Conservation (phyloP, 2,797 vertebrate genomes). For the Pristis pectinata region DNA sequence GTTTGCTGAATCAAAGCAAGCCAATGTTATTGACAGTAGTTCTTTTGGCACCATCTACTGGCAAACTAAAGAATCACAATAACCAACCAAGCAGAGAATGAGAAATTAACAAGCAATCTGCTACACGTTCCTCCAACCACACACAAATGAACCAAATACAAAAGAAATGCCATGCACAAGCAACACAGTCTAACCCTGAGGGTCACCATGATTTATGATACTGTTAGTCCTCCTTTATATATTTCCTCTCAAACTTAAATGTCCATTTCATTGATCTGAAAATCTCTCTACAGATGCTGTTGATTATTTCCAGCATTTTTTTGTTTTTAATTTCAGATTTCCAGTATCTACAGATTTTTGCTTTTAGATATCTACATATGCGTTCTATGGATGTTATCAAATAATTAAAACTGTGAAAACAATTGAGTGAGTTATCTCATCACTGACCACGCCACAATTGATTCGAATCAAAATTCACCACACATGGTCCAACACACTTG, state of each 20-base stretch:
- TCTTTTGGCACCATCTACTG: slow-evolving; percentile 19
- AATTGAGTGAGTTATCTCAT: not conserved
- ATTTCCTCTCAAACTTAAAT: not conserved
- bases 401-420: not conserved
- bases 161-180: not conserved
- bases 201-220: not conserved
- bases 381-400: not conserved
- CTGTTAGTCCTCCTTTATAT: not conserved
- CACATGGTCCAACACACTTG: not conserved
- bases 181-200: not conserved
- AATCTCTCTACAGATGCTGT: too few relatives aligned
- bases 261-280: too few relatives aligned
- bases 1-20: not conserved
- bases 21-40: not conserved
- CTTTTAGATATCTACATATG: not conserved
- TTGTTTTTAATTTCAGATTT: too few relatives aligned
- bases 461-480: not conserved
- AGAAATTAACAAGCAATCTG: not conserved
- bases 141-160: not conserved
- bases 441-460: not conserved
- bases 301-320: too few relatives aligned
- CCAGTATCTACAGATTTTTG: not conserved
- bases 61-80: not conserved
- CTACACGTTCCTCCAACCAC: not conserved
- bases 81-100: not conserved